A percentile compares a stretch with the other conserved stretches of the same genome.
Conservation (phyloP, 2,113 vertebrate genomes). For the Corythornis cristatus region DNA sequence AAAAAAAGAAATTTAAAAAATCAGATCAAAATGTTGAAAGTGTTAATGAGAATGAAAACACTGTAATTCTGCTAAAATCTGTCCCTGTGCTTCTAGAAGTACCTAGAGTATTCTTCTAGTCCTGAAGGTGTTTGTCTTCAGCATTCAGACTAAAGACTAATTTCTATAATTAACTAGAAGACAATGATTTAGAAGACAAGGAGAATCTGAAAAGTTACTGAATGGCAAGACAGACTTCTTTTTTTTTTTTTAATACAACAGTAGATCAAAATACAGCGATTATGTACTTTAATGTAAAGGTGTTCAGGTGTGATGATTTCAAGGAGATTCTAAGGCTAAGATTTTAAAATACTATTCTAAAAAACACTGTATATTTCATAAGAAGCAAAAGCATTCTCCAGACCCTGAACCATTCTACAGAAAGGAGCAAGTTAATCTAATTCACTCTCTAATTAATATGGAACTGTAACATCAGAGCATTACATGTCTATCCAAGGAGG, state of each 20-base stretch:
- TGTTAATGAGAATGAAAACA: not conserved
- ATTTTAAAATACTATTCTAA: not conserved
- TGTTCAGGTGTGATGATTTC: not conserved
- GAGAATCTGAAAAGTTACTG: not conserved
- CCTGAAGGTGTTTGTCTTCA: not conserved
- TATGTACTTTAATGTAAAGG: not conserved
- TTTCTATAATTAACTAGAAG: not conserved
- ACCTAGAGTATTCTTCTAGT: not conserved
- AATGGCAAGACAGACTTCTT: not conserved
- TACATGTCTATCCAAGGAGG: not conserved
- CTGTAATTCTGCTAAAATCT: not conserved
- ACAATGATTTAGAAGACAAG: not conserved
- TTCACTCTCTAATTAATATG: not conserved
- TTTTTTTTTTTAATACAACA: not conserved
- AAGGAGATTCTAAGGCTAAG: not conserved
- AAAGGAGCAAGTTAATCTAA: not conserved
- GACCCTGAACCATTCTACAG: not conserved
- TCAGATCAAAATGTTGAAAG: not conserved
- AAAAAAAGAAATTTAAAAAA: not conserved
- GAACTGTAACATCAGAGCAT: not conserved
- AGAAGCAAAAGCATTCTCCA: not conserved
- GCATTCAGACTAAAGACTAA: not conserved
- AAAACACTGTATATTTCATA: not conserved
- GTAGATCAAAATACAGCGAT: not conserved
- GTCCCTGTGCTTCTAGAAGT: not conserved